Evolutionary conservation across 2,113 vertebrate species (phyloP).

Genomic region (Haplochromis vanheusdeni): DNA sequence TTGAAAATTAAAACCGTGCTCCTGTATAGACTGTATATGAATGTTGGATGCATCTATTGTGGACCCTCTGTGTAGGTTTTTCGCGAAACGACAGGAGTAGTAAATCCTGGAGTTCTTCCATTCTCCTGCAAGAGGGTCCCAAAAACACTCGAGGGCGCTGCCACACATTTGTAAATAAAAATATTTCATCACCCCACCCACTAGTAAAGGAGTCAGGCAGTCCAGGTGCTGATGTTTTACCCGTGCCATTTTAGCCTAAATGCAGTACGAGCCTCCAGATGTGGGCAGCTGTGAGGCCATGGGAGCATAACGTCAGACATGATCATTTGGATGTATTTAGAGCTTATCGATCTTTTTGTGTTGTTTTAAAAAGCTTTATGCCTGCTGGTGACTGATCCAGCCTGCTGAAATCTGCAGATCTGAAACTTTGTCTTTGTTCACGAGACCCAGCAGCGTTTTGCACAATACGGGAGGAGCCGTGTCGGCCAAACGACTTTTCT

Average conservation of each 20-base stretch:
- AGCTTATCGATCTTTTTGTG: background rate
- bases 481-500: constrained; percentile 35
- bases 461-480: constrained; percentile 75
- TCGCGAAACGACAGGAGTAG: rapidly evolving
- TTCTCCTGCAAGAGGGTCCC: background rate
- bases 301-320: background rate
- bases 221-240: background rate
- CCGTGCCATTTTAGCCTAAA: background rate
- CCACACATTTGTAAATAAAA: background rate
- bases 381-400: background rate
- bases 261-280: background rate
- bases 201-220: background rate
- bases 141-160: background rate
- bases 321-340: background rate
- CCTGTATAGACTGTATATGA: background rate
- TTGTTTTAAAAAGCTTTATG: constrained; percentile 9
- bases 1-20: rapidly evolving
- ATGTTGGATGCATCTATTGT: background rate
- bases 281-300: background rate
- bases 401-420: constrained; percentile 14
- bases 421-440: constrained; percentile 42
- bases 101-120: background rate
- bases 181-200: background rate
- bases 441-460: constrained; percentile 70
- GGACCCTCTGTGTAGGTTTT: background rate